A percentile compares a stretch with the other conserved stretches of the same genome.
phyloP scores from a whole-genome alignment of 2,113 vertebrate genomes.

The Mobula birostris region DNA sequence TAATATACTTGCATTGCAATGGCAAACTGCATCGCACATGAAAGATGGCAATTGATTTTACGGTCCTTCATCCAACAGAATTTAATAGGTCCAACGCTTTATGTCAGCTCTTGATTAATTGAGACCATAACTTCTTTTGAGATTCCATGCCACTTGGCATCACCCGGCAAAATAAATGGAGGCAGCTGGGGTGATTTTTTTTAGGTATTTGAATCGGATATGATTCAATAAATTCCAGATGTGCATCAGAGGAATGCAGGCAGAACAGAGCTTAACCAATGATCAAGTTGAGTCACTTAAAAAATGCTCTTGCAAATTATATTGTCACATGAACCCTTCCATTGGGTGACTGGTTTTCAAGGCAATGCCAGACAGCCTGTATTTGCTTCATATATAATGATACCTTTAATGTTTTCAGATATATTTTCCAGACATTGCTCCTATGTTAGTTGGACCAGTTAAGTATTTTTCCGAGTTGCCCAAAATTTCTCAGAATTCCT shows the following conservation, averaged over 20 bases:
- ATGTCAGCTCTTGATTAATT: neutral
- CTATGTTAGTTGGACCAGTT: neutral
- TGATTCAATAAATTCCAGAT: slow-evolving; percentile 26
- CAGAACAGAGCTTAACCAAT: neutral
- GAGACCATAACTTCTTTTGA: neutral
- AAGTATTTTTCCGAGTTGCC: neutral
- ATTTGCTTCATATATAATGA: neutral
- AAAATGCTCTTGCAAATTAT: neutral
- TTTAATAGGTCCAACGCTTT: neutral
- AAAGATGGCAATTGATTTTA: neutral
- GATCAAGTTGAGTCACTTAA: neutral
- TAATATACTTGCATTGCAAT: neutral
- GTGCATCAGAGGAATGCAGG: neutral
- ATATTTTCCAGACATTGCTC: neutral
- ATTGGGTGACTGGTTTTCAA: neutral
- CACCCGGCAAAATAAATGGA: slow-evolving; percentile 19
- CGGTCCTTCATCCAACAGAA: neutral
- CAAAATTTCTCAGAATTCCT: too few relatives aligned
- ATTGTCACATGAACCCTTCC: neutral
- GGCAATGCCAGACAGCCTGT: neutral
- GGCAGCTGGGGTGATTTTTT: slow-evolving; percentile 2
- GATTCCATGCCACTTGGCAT: neutral
- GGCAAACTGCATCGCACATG: neutral
- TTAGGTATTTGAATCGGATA: neutral
- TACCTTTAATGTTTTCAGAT: neutral